Evolutionary conservation across 2,113 vertebrate species (phyloP).

Genomic region (Chauna torquata): DNA sequence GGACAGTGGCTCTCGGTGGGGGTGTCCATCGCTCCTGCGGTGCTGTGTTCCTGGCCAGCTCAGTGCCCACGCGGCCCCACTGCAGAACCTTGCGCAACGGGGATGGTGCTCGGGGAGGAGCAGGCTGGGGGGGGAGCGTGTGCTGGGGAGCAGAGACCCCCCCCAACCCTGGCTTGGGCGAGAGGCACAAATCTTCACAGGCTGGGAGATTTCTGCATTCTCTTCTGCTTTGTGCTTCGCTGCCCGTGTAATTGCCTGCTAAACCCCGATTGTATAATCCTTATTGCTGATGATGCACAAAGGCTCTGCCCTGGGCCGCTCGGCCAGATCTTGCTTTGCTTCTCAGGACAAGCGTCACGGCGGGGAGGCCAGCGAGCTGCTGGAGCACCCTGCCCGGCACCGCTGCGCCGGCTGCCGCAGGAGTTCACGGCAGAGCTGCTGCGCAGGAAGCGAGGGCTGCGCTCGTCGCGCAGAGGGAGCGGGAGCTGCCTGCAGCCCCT

Average conservation of each 20-base stretch:
- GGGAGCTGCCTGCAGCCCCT: not conserved
- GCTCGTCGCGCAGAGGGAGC: not conserved
- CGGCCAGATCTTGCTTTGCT: not conserved
- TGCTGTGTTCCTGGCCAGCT: rapidly evolving
- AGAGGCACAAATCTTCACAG: not conserved
- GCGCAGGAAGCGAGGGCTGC: not conserved
- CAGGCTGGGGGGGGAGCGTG: not conserved
- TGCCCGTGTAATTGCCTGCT: not conserved
- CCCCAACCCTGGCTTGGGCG: rapidly evolving
- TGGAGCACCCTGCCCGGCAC: not conserved
- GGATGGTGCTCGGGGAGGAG: no score
- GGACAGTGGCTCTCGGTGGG: not conserved
- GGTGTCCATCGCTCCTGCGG: not conserved
- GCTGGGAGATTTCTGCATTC: constrained; percentile 27
- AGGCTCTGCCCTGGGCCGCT: not conserved
- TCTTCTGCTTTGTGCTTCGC: not conserved
- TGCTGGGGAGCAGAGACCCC: not conserved
- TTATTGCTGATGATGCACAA: not conserved
- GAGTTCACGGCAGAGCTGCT: not conserved
- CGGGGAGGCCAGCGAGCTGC: rapidly evolving
- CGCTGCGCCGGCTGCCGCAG: not conserved
- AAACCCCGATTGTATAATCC: not conserved
- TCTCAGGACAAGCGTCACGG: not conserved
- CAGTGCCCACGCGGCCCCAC: no score
- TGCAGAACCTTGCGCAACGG: no score